Percentiles rank a stretch among this genome's conserved stretches.
Conservation (phyloP, 2,797 vertebrate genomes). For the Sebastes glaucus region DNA sequence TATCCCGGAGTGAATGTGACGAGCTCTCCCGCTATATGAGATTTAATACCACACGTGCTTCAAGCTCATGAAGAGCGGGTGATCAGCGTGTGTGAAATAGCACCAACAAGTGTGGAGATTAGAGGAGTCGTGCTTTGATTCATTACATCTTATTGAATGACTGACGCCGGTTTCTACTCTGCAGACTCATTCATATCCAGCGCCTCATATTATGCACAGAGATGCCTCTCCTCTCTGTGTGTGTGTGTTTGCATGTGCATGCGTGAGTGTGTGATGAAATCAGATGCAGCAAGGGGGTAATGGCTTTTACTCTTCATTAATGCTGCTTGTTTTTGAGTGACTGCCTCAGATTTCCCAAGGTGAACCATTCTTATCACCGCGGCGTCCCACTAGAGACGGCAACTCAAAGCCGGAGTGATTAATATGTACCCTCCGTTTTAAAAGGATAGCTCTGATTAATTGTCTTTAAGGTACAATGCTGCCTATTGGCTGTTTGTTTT, state of each 20-base stretch:
- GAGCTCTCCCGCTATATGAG: conserved; percentile 55
- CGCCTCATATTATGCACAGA: conserved; percentile 58
- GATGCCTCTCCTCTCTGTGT: conserved; percentile 11
- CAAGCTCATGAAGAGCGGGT: conserved; percentile 64
- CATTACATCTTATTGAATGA: conserved; percentile 77
- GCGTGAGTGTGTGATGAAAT: conserved; percentile 70
- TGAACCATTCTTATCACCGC: conserved; percentile 75
- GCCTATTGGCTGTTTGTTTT: conserved; percentile 80
- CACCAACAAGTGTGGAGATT: conserved; percentile 76
- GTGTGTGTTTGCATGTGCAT: conserved; percentile 32
- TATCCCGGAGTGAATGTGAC: conserved; percentile 61
- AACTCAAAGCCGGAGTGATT: conserved; percentile 76
- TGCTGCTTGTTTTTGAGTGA: conserved; percentile 81
- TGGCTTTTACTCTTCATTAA: conserved; percentile 84
- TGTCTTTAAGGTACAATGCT: conserved; percentile 78
- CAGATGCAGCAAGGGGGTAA: conserved; percentile 74
- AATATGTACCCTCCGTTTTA: conserved; percentile 75
- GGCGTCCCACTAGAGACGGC: conserved; percentile 62
- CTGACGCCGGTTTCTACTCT: conserved; percentile 69
- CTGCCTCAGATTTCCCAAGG: conserved; percentile 82
- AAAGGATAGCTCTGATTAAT: conserved; percentile 83
- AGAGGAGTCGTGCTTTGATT: conserved; percentile 73
- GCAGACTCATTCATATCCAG: conserved; percentile 73
- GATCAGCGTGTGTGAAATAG: conserved; percentile 77
- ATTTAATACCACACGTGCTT: conserved; percentile 74